These are phyloP conservation scores for Eulemur rufifrons DNA, from an alignment of 2,113 vertebrate species.

Conservation along the genomic window DNA sequence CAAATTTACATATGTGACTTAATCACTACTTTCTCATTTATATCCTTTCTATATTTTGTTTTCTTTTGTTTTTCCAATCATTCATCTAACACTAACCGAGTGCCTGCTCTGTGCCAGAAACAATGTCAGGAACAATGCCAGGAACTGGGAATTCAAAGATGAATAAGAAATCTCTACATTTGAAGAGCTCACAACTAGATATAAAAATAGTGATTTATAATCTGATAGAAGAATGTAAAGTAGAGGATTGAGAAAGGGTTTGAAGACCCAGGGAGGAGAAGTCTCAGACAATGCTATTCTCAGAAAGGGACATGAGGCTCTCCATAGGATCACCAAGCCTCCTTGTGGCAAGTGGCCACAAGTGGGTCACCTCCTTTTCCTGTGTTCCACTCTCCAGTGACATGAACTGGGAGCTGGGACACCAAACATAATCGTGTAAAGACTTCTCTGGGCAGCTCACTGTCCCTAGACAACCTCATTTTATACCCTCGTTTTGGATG, in stretches of 20 bases:
- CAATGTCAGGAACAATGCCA: not conserved
- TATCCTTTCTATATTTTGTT: not conserved
- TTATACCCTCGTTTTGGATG: not conserved
- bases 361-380: not conserved
- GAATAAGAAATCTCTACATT: not conserved
- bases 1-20: not conserved
- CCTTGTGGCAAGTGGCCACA: not conserved
- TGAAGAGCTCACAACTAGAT: not conserved
- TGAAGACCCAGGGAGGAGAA: not conserved
- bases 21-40: not conserved
- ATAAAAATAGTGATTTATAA: not conserved
- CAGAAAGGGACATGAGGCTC: not conserved
- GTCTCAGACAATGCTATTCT: not conserved
- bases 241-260: not conserved
- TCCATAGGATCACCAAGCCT: fast-evolving
- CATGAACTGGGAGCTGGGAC: not conserved
- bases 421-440: not conserved
- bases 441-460: not conserved
- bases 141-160: not conserved
- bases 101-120: not conserved
- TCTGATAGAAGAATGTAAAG: not conserved
- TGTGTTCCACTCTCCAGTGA: not conserved
- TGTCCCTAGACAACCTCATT: not conserved
- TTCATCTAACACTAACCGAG: not conserved
- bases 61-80: not conserved